Evolutionary conservation across 2,888 invertebrate genomes (phyloP).

Genomic region (Leptarthrus brevirostris): DNA sequence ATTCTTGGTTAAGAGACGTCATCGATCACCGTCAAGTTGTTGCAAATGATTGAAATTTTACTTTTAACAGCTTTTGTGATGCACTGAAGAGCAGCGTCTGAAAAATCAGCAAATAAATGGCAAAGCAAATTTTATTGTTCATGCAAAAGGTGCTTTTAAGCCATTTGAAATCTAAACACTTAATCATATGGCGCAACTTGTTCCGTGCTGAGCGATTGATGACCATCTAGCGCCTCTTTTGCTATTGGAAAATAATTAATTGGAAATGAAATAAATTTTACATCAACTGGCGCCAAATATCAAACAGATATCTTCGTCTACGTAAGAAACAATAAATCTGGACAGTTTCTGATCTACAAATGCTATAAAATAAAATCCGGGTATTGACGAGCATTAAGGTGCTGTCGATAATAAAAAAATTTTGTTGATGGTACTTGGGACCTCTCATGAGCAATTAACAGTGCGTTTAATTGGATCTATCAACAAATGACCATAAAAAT

Average conservation of each 20-base stretch:
- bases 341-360: neutral
- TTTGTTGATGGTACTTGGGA: constrained; percentile 6
- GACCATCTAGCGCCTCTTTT: neutral
- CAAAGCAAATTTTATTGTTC: constrained; percentile 1
- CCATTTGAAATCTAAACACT: neutral
- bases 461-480: constrained; percentile 34
- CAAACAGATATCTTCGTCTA: constrained; percentile 10
- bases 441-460: constrained; percentile 14
- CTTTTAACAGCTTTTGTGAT: constrained; percentile 28
- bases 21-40: constrained; percentile 44
- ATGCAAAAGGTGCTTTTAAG: constrained; percentile 9
- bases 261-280: constrained; percentile 6
- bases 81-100: constrained; percentile 1
- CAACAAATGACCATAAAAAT: constrained; percentile 34
- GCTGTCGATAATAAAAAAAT: constrained; percentile 27
- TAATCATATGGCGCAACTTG: neutral
- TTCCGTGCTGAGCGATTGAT: neutral
- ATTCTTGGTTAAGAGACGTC: constrained; percentile 18
- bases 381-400: constrained; percentile 7
- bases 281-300: constrained; percentile 37
- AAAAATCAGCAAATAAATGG: constrained; percentile 20
- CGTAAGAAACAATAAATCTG: neutral
- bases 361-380: neutral
- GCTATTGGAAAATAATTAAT: constrained; percentile 14
- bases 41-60: constrained; percentile 38